Evolutionary conservation across 2,888 invertebrate genomes (phyloP).

Genomic region (Brachypterus glaber): DNA sequence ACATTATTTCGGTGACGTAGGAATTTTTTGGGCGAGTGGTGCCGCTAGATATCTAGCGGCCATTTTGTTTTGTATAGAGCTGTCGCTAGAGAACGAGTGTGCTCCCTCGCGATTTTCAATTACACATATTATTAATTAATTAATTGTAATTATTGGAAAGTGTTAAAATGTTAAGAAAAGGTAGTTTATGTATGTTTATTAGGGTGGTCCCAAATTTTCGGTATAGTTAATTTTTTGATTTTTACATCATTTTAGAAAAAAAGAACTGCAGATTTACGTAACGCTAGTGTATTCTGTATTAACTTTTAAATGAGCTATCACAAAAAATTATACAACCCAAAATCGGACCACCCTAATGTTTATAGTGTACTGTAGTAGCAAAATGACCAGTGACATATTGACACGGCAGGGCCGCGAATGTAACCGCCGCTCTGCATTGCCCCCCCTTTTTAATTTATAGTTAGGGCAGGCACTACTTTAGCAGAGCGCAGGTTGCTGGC

Average conservation of each 20-base stretch:
- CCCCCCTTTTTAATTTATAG: conserved; percentile 30
- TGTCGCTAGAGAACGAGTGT: conserved; percentile 36
- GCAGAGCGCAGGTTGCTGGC: conserved; percentile 36
- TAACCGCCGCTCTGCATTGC: conserved; percentile 36
- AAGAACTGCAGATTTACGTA: too few species aligned
- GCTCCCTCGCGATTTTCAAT: conserved; percentile 41
- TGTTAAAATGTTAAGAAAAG: conserved; percentile 39
- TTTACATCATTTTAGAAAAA: too few species aligned
- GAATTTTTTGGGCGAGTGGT: conserved; percentile 22
- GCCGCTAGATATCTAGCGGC: conserved; percentile 25
- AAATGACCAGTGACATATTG: too few species aligned
- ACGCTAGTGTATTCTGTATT: too few species aligned
- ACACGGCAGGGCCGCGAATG: conserved; percentile 29
- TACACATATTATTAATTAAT: conserved; percentile 26
- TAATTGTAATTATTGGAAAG: conserved; percentile 38
- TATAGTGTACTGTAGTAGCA: conserved; percentile 43
- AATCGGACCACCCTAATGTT: too few species aligned
- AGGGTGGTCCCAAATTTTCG: too few species aligned
- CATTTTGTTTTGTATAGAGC: conserved; percentile 20
- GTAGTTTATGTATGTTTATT: conserved; percentile 43
- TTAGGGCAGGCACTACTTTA: conserved; percentile 37
- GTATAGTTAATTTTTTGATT: too few species aligned
- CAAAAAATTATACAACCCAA: too few species aligned
- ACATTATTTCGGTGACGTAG: conserved; percentile 39
- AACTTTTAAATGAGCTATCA: too few species aligned